These are phyloP conservation scores for Tetragnatha montana DNA, from an alignment of 2,888 invertebrate genomes.

Conservation along the genomic window DNA sequence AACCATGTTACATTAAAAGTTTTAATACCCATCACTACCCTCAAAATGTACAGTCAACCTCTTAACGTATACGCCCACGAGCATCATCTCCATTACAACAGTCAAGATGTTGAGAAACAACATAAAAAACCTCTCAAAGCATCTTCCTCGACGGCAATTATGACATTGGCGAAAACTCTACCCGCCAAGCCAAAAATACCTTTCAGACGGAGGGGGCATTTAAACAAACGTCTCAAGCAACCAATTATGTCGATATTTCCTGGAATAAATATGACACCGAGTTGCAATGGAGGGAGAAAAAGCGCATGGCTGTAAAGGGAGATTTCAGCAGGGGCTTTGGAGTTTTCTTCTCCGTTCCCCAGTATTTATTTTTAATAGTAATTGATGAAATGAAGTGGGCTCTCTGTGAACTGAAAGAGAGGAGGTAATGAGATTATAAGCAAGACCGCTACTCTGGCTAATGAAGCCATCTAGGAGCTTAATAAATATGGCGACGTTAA, in stretches of 20 bases:
- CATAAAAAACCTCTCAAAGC: too few species aligned
- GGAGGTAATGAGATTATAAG: slow-evolving; percentile 30
- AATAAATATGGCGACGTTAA: slow-evolving; percentile 30
- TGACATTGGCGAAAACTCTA: not conserved
- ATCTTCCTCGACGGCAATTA: not conserved
- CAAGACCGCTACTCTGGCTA: slow-evolving; percentile 9
- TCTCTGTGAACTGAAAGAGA: not conserved
- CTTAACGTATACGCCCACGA: too few species aligned
- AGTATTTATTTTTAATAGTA: slow-evolving; percentile 34
- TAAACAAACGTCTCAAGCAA: not conserved
- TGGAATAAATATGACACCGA: not conserved
- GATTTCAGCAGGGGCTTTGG: not conserved
- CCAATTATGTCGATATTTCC: not conserved
- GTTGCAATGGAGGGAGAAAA: not conserved
- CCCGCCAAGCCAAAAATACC: not conserved
- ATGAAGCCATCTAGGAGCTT: slow-evolving; percentile 9
- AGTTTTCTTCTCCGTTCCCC: not conserved
- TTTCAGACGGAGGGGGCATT: not conserved
- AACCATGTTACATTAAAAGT: too few species aligned
- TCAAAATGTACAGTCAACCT: too few species aligned
- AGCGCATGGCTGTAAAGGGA: not conserved
- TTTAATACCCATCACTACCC: too few species aligned
- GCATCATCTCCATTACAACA: too few species aligned
- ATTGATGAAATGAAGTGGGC: slow-evolving; percentile 34
- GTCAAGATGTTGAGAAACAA: too few species aligned